A percentile compares a stretch with the other conserved stretches of the same genome.
Conservation (phyloP, 2,113 vertebrate species). For the Chrysochloris asiatica region DNA sequence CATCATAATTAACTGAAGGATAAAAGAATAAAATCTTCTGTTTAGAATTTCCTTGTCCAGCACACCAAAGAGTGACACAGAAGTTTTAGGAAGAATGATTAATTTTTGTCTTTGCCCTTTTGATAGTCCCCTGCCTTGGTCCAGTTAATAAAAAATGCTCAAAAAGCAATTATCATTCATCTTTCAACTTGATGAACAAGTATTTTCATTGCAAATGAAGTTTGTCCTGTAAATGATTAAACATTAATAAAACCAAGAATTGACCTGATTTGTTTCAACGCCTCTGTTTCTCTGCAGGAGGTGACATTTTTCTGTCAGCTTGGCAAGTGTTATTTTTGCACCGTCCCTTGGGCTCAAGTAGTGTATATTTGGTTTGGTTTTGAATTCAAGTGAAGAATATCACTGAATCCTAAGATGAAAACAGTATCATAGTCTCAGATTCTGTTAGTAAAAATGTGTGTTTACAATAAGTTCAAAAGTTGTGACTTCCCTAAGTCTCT, state of each 20-base stretch:
- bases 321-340: slow-evolving; percentile 55
- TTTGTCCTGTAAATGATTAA: slow-evolving; percentile 80
- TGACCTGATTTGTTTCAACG: slow-evolving; percentile 62
- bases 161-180: slow-evolving; percentile 62
- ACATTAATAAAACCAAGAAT: slow-evolving; percentile 71
- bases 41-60: slow-evolving; percentile 37
- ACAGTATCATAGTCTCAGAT: slow-evolving; percentile 39
- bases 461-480: background rate
- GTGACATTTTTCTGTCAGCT: slow-evolving; percentile 56
- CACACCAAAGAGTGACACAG: slow-evolving; percentile 22
- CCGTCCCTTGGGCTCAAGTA: background rate
- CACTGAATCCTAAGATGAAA: slow-evolving; percentile 41
- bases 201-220: slow-evolving; percentile 73
- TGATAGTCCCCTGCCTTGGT: slow-evolving; percentile 32
- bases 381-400: slow-evolving; percentile 47
- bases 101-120: slow-evolving; percentile 53
- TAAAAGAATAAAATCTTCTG: slow-evolving; percentile 34
- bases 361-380: slow-evolving; percentile 49
- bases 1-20: slow-evolving; percentile 37
- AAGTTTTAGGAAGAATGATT: slow-evolving; percentile 45
- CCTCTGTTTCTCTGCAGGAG: slow-evolving; percentile 68
- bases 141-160: slow-evolving; percentile 59
- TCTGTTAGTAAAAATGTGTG: slow-evolving; percentile 38
- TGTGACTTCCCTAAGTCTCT: background rate
- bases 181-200: slow-evolving; percentile 70